Evolutionary conservation across 2,797 vertebrate species (phyloP), one percentile per base, ranked within the genome.

Genomic region (Alexandromys oeconomus): DNA sequence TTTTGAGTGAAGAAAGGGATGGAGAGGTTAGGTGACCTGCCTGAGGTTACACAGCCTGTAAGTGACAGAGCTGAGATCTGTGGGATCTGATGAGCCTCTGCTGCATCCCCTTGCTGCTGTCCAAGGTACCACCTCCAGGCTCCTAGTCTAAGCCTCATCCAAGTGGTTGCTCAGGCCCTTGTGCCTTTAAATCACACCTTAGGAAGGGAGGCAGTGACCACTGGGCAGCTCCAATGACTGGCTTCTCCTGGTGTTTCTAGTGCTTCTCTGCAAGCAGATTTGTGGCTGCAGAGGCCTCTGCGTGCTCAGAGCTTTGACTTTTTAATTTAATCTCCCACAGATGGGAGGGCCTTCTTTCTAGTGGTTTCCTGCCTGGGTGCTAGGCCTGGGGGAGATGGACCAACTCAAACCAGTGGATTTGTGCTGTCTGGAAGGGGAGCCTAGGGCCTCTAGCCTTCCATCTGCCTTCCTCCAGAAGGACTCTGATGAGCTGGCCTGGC

Each of bases 351-450:
- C 74, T 93, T 94, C 2, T 1, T 89, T 78, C 63, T 92, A 15
- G 3, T n/a, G 15, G 78, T 37, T 23, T 25, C 92, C 93, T 54
- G 71, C 59, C 82, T 76, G 25, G 65, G 46, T 91, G 84, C 96
- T 97, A 96, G 90, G 27, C 79, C 27, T 0, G 86, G 89, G 81
- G 84, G 92, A 96, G 87, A 71, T 74, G 79, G 85, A 96, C n/a
- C 48, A 87, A 73, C 17, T 67, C 63, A 89, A 90, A 51, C 84
- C 77, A 78, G 89, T 92, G 96, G 97, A 96, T 91, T 97, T 97
- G 95, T 94, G 93, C 92, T 89, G 65, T 98, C 95, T 97, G 96
- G 91, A 97, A 97, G 86, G 90, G 80, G 87, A 97, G 87, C 92
- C 93, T 65, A 82, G 40, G 91, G 73, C 76, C 69, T 89, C 59